Evolutionary conservation across 2,888 invertebrate species (phyloP).

Genomic region (Asteroscopus sphinx): DNA sequence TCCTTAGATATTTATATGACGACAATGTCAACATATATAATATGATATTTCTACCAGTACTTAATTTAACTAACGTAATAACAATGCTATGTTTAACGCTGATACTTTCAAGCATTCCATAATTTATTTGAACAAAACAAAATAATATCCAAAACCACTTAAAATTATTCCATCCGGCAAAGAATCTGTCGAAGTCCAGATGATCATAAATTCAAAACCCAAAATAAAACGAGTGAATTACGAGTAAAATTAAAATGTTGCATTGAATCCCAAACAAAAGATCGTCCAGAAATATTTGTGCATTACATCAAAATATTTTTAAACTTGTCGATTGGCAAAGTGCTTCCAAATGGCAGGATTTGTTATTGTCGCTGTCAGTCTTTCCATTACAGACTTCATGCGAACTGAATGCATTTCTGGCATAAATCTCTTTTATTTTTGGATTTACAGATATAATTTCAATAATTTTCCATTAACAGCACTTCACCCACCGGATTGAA

Average conservation of each 20-base stretch:
- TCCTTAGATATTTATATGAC: too few species aligned
- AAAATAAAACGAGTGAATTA: slow-evolving; percentile 33
- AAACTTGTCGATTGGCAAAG: slow-evolving; percentile 30
- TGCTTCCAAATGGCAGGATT: slow-evolving; percentile 46
- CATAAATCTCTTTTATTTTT: slow-evolving; percentile 7
- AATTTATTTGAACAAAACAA: too few species aligned
- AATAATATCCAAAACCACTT: not conserved
- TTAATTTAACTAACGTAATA: too few species aligned
- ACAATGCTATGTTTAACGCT: too few species aligned
- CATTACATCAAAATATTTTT: slow-evolving; percentile 42
- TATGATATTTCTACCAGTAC: too few species aligned
- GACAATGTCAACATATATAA: too few species aligned
- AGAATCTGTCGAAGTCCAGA: not conserved
- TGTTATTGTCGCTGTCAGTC: slow-evolving; percentile 54
- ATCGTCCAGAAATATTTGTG: slow-evolving; percentile 27
- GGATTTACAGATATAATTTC: not conserved
- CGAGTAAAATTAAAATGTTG: slow-evolving; percentile 19
- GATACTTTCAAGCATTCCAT: too few species aligned
- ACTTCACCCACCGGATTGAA: not conserved
- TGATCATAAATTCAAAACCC: slow-evolving; percentile 5
- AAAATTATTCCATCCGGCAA: not conserved
- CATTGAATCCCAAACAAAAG: slow-evolving; percentile 27
- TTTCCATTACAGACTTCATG: slow-evolving; percentile 10
- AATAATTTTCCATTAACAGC: not conserved
- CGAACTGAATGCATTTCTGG: slow-evolving; percentile 10